Evolutionary conservation across 2,113 vertebrate genomes (phyloP).

Genomic region (Pollimyrus isidori): DNA sequence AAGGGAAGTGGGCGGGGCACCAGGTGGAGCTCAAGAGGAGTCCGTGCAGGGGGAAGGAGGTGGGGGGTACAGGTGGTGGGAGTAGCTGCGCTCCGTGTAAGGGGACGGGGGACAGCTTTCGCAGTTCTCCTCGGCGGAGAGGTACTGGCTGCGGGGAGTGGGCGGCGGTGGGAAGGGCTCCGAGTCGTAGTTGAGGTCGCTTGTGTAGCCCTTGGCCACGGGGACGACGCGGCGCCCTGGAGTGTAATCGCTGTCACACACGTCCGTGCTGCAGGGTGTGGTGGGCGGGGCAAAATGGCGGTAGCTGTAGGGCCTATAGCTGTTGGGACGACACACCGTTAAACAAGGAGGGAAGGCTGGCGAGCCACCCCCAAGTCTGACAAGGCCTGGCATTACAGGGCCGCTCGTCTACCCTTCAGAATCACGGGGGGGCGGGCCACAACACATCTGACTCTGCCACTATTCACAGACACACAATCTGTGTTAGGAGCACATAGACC

Average conservation of each 20-base stretch:
- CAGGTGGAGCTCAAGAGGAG: slow-evolving; percentile 75
- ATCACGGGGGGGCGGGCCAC: not conserved
- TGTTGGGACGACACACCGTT: slow-evolving; percentile 30
- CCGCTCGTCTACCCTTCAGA: not conserved
- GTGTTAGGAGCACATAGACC: not conserved
- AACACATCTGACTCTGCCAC: not conserved
- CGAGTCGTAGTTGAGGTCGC: slow-evolving; percentile 94
- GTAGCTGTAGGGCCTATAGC: slow-evolving; percentile 90
- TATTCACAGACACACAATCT: not conserved
- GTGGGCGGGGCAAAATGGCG: slow-evolving; percentile 93
- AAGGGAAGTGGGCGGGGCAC: slow-evolving; percentile 41
- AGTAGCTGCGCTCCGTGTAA: slow-evolving; percentile 91
- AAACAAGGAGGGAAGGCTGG: not conserved
- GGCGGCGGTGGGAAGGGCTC: slow-evolving; percentile 92
- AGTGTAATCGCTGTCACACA: slow-evolving; percentile 94
- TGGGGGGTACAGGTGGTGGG: slow-evolving; percentile 90
- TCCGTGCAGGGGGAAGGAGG: slow-evolving; percentile 93
- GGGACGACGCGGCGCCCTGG: slow-evolving; percentile 71
- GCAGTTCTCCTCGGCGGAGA: slow-evolving; percentile 95
- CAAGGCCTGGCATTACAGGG: not conserved
- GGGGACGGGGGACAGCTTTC: slow-evolving; percentile 96
- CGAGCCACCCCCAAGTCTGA: not conserved
- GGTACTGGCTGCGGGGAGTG: slow-evolving; percentile 90
- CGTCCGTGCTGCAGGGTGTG: slow-evolving; percentile 94
- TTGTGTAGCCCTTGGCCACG: slow-evolving; percentile 77